Evolutionary conservation across 1,140 invertebrate genomes (phyloP).

Genomic region (Pantala flavescens): DNA sequence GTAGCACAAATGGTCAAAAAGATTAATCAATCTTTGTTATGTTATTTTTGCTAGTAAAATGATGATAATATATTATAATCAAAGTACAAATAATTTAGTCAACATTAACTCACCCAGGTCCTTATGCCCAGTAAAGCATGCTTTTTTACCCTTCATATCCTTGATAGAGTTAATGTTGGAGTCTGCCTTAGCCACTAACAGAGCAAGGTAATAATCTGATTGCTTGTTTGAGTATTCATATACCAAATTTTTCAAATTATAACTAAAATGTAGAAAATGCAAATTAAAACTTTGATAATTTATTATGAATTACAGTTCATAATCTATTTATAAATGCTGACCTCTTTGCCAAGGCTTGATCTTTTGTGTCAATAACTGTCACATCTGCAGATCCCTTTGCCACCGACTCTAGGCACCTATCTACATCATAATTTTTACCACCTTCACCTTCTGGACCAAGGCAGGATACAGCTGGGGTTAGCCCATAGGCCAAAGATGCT

Average conservation of each 20-base stretch:
- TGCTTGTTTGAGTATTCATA: constrained; percentile 49
- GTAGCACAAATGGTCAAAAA: too few relatives aligned
- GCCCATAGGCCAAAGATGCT: constrained; percentile 53
- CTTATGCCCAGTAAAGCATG: constrained; percentile 56
- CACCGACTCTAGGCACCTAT: constrained; percentile 55
- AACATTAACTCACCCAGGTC: constrained; percentile 45
- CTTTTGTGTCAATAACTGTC: constrained; percentile 45
- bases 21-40: too few relatives aligned
- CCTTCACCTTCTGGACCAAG: constrained; percentile 32
- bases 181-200: constrained; percentile 50
- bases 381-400: constrained; percentile 51
- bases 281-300: background rate
- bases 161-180: constrained; percentile 44
- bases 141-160: constrained; percentile 52
- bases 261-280: background rate
- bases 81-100: background rate
- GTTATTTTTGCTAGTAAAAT: too few relatives aligned
- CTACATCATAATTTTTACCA: constrained; percentile 25
- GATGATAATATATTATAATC: too few relatives aligned
- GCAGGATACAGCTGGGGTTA: constrained; percentile 63
- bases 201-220: constrained; percentile 50
- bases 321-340: constrained; percentile 22
- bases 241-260: constrained; percentile 54
- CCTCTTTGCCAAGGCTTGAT: constrained; percentile 43
- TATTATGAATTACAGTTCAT: too few relatives aligned